A percentile compares a stretch with the other conserved stretches of the same genome.
These are phyloP conservation scores for Merops nubicus DNA, from an alignment of 2,113 vertebrate genomes.

Conservation along the genomic window DNA sequence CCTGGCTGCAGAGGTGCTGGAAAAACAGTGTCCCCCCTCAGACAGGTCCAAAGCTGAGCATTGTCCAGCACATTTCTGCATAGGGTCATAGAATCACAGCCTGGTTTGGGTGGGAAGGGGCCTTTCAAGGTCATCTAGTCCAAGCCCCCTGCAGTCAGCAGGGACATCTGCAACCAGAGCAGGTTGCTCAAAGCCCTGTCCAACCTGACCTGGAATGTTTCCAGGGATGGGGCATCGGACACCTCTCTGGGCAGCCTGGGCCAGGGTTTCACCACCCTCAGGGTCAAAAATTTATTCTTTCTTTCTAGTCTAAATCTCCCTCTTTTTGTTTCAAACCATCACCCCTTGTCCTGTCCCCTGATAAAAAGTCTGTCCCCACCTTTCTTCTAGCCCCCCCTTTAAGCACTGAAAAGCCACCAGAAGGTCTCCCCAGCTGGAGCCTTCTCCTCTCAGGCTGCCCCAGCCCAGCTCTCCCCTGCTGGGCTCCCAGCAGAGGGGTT, in stretches of 20 bases:
- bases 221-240: background rate
- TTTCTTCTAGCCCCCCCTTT: background rate
- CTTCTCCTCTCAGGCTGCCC: background rate
- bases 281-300: background rate
- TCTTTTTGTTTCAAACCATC: background rate
- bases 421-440: background rate
- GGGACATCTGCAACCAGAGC: background rate
- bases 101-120: background rate
- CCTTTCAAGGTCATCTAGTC: background rate
- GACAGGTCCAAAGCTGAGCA: rapidly evolving
- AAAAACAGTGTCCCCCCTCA: rapidly evolving
- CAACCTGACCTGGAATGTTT: background rate
- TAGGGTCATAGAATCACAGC: background rate
- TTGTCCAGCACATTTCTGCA: rapidly evolving
- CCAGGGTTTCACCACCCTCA: background rate
- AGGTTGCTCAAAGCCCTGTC: background rate
- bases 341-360: background rate
- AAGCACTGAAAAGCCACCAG: background rate
- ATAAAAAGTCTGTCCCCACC: background rate
- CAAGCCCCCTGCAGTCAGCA: background rate
- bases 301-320: background rate
- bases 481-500: background rate
- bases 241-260: background rate
- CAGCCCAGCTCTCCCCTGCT: background rate
- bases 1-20: background rate